A percentile compares a stretch with the other conserved stretches of the same genome.
phyloP scores from a whole-genome alignment of 2,113 vertebrate species.

The Nothocercus nigrocapillus region DNA sequence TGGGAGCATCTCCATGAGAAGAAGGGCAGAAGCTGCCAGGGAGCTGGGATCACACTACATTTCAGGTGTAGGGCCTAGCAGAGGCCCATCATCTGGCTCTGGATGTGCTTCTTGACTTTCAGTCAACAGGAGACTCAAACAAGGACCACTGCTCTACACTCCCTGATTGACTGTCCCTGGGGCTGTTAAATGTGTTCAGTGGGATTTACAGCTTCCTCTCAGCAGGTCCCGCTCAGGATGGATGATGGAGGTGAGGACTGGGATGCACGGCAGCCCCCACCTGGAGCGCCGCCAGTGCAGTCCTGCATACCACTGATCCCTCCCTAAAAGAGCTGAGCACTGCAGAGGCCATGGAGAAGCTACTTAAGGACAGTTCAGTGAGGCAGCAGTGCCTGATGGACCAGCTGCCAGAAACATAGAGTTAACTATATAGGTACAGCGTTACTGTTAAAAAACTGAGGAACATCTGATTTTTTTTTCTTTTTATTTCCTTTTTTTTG shows the following conservation, averaged over 20 bases:
- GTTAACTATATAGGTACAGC: not conserved
- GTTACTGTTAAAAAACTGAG: not conserved
- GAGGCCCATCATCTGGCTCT: not conserved
- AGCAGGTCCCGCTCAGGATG: not conserved
- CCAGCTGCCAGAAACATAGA: not conserved
- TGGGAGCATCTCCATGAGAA: not conserved
- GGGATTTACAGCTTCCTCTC: not conserved
- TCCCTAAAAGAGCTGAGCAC: not conserved
- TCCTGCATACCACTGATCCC: no score
- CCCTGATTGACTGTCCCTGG: not conserved
- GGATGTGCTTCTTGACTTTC: not conserved
- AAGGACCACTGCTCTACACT: not conserved
- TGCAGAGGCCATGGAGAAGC: not conserved
- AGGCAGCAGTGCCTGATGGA: not conserved
- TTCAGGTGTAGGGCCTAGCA: not conserved
- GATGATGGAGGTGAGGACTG: not conserved
- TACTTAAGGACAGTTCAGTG: not conserved
- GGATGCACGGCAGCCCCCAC: not conserved
- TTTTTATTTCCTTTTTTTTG: no score
- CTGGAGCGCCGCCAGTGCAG: not conserved
- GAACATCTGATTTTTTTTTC: not conserved
- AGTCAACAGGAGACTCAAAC: not conserved
- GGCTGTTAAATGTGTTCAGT: not conserved
- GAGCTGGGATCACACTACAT: not conserved
- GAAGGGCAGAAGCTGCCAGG: not conserved